Percentiles rank a stretch among this genome's conserved stretches.
These are phyloP conservation scores for Apodemus agrarius DNA, from an alignment of 2,797 vertebrate genomes.

Conservation along the genomic window DNA sequence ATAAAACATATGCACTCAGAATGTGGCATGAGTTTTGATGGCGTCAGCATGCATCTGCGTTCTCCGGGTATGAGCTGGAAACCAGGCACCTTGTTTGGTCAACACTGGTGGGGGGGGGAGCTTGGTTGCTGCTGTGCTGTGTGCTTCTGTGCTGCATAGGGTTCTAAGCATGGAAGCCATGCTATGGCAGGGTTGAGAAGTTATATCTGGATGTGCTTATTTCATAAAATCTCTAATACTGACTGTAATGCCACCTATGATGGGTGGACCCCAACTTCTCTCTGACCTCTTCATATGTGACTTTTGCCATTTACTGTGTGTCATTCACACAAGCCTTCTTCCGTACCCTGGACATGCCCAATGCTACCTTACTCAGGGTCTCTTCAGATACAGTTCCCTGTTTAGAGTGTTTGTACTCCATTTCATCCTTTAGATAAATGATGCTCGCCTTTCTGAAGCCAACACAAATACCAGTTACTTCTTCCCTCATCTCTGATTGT, in stretches of 20 bases:
- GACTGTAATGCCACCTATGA: neutral
- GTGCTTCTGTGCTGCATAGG: too few relatives aligned
- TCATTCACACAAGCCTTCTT: neutral
- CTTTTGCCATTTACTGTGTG: neutral
- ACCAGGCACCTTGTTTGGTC: neutral
- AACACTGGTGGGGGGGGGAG: neutral
- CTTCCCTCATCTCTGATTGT: neutral
- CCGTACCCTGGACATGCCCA: neutral
- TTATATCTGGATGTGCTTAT: neutral
- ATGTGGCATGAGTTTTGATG: neutral
- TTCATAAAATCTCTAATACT: neutral
- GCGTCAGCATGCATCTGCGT: neutral
- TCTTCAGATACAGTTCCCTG: neutral
- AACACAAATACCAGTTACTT: neutral
- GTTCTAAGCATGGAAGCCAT: neutral
- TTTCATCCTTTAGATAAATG: neutral
- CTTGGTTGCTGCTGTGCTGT: too few relatives aligned
- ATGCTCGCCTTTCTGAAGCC: neutral
- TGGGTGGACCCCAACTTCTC: neutral
- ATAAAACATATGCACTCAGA: neutral
- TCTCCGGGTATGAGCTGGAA: neutral
- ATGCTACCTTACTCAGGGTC: neutral
- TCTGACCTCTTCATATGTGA: neutral
- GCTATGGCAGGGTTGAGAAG: neutral
- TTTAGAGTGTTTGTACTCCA: neutral